Evolutionary conservation across 92 coral and sea anemone species (phyloP), one percentile per base, ranked within the genome.

Genomic region (Desmophyllum pertusum): DNA sequence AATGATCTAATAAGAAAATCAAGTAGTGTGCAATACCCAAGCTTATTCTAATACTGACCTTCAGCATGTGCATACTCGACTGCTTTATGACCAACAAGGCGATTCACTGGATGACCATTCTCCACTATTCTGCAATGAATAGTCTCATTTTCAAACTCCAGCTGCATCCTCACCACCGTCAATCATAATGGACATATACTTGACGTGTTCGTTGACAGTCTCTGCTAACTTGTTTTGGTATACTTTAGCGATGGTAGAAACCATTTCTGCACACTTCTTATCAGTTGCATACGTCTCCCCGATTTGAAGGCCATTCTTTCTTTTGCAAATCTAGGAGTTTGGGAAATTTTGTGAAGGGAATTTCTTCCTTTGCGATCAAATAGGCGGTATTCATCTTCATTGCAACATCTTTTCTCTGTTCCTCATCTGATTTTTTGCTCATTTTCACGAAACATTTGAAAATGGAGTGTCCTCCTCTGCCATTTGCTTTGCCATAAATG

Each of bases 51-150:
- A 40, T 51, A 76, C 82, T 53, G 73, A 84, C 85, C 89, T 78
- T 21, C 79, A 45, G 89, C 89, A 78, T 78, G 80, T 65, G 67
- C 85, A 78, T 85, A 85, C 69, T 78, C 80, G 77, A 85, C 66
- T 42, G 78, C 84, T 69, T 78, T 85, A 35, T 85, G 89, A 74
- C 89, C 89, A 74, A 85, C 89, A 51, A 78, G 89, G 35, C 66
- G 84, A 72, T 85, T 85, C 18, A 85, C 84, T 23, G 84, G 89
- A 73, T 85, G 78, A 42, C 84, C 89, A 85, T 85, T 25, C 77
- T 77, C 70, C 59, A 85, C 84, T 29, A 78, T 70, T 78, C 84
- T 51, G 10, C 85, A 85, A 78, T 85, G 85, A 61, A 85, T 70
- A n/a, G 89, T 85, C 84, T 85, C 89, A 57, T 85, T 78, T 51